Conservation (phyloP, 37 sponge, comb jelly and placozoan genomes). For the Chondrilla cf. caribensis region DNA sequence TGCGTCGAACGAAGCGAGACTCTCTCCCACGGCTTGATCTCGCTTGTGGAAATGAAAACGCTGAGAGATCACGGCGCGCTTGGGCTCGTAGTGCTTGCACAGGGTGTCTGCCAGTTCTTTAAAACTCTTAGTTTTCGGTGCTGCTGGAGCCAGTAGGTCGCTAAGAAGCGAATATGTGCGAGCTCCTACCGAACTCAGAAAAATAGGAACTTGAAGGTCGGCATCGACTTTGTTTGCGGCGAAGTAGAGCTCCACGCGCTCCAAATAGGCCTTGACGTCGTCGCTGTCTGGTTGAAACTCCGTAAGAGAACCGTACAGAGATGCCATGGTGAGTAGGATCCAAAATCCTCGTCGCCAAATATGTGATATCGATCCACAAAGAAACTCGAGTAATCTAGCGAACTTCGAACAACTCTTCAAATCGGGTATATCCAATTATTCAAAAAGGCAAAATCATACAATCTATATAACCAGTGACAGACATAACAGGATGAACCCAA, state of each 20-base stretch:
- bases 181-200: conserved; percentile 19
- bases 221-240: not conserved
- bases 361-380: not conserved
- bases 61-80: conserved; percentile 25
- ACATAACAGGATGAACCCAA: too few relatives aligned
- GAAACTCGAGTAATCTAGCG: too few relatives aligned
- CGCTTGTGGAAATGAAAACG: conserved; percentile 40
- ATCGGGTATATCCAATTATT: too few relatives aligned
- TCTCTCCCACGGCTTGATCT: conserved; percentile 5
- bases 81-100: conserved; percentile 17
- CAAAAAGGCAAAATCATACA: too few relatives aligned
- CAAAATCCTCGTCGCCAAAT: not conserved
- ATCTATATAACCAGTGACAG: too few relatives aligned
- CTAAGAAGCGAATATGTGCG: conserved; percentile 8
- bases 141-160: too few relatives aligned
- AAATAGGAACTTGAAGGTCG: conserved; percentile 2
- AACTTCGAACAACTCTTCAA: too few relatives aligned
- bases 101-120: not conserved
- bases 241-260: conserved; percentile 25
- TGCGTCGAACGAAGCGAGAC: conserved; percentile 8
- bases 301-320: not conserved
- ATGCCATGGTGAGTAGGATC: not conserved
- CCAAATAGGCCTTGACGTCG: not conserved
- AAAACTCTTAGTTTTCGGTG: conserved; percentile 12
- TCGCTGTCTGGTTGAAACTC: not conserved